Evolutionary conservation across 2,797 vertebrate species (phyloP).

Genomic region (Telmatherina bonti): DNA sequence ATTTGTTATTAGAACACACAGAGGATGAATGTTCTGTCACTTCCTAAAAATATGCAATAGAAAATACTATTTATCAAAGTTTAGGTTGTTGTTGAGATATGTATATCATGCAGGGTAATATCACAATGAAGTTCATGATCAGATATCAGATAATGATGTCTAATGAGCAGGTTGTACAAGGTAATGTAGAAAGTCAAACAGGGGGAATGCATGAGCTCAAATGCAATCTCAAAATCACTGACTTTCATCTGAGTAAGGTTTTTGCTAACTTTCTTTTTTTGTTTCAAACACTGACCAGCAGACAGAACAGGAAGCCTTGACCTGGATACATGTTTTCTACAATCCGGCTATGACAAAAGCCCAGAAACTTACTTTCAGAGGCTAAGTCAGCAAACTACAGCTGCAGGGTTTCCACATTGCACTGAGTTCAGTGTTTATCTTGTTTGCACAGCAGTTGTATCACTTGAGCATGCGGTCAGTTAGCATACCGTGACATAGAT

Average conservation of each 20-base stretch:
- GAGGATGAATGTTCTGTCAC: background rate
- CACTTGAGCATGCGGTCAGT: background rate
- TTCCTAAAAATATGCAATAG: background rate
- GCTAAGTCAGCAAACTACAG: background rate
- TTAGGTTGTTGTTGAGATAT: too few relatives aligned
- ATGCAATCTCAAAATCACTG: too few relatives aligned
- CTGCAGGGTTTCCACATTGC: background rate
- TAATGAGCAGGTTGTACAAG: background rate
- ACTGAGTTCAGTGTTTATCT: background rate
- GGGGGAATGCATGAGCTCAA: too few relatives aligned
- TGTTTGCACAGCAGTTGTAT: constrained; percentile 2
- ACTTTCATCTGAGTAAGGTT: background rate
- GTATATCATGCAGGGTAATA: too few relatives aligned
- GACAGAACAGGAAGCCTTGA: background rate
- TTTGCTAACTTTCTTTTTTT: background rate
- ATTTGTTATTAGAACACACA: background rate
- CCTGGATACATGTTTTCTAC: background rate
- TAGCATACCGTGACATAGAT: background rate
- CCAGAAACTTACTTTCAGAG: background rate
- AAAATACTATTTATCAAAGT: background rate
- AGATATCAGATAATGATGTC: too few relatives aligned
- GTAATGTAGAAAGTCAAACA: background rate
- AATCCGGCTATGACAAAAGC: background rate
- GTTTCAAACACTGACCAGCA: background rate
- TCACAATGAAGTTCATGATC: background rate